Conservation (phyloP, 2,113 vertebrate genomes). For the Erpornis zantholeuca region DNA sequence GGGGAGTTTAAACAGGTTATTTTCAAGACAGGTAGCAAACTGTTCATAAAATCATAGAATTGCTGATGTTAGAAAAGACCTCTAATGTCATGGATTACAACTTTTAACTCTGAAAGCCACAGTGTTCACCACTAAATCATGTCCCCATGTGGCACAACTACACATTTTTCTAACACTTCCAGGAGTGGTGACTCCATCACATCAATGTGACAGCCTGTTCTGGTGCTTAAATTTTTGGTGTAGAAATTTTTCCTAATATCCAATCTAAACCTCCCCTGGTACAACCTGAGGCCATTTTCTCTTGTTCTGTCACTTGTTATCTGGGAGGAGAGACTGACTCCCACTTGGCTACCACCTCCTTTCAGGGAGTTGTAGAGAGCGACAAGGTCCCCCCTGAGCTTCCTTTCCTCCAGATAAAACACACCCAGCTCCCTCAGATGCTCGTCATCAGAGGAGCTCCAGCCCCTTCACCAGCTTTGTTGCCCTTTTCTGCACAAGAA, state of each 20-base stretch:
- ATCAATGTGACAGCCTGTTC: not conserved
- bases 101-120: not conserved
- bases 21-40: not conserved
- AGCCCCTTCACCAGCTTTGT: not conserved
- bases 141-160: not conserved
- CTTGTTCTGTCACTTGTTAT: not conserved
- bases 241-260: not conserved
- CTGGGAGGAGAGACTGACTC: rapidly evolving
- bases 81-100: not conserved
- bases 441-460: not conserved
- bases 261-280: not conserved
- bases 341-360: not conserved
- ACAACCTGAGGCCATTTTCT: not conserved
- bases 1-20: not conserved
- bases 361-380: not conserved
- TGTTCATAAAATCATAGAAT: no score
- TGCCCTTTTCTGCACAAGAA: not conserved
- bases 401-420: not conserved
- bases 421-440: not conserved
- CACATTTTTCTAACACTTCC: not conserved
- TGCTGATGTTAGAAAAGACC: not conserved
- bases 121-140: not conserved
- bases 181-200: not conserved
- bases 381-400: not conserved
- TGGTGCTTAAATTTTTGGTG: not conserved